Percentiles rank a stretch among this genome's conserved stretches.
phyloP scores from a whole-genome alignment of 2,797 vertebrate species.

The Phataginus tricuspis region DNA sequence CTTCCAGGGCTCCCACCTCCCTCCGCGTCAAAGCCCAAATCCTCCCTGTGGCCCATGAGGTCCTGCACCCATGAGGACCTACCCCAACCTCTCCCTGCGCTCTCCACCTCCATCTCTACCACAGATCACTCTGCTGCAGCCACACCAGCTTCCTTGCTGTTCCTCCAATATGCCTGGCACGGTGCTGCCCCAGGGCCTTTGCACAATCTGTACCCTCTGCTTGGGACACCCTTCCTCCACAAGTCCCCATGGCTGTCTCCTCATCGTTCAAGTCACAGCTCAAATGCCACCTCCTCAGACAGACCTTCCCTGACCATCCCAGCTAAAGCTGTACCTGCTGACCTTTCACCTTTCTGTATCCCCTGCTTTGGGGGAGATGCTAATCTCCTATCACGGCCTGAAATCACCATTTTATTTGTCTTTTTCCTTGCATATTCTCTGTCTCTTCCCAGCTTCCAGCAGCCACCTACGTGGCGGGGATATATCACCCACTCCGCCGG shows the following conservation, averaged over 20 bases:
- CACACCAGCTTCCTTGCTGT: not conserved
- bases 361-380: not conserved
- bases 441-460: not conserved
- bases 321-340: not conserved
- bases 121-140: not conserved
- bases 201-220: not conserved
- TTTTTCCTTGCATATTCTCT: not conserved
- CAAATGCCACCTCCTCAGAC: not conserved
- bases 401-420: not conserved
- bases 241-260: no score
- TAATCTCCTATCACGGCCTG: accelerated
- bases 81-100: accelerated
- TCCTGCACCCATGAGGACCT: accelerated
- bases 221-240: not conserved
- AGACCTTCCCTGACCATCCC: not conserved
- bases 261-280: not conserved
- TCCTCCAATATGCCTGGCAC: not conserved
- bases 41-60: not conserved
- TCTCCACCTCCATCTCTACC: not conserved
- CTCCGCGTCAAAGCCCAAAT: not conserved
- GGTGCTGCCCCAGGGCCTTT: not conserved
- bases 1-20: not conserved
- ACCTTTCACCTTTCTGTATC: not conserved
- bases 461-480: not conserved
- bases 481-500: no score